These are phyloP conservation scores for Entomyzon cyanotis DNA, from an alignment of 2,113 vertebrate species.

Conservation along the genomic window DNA sequence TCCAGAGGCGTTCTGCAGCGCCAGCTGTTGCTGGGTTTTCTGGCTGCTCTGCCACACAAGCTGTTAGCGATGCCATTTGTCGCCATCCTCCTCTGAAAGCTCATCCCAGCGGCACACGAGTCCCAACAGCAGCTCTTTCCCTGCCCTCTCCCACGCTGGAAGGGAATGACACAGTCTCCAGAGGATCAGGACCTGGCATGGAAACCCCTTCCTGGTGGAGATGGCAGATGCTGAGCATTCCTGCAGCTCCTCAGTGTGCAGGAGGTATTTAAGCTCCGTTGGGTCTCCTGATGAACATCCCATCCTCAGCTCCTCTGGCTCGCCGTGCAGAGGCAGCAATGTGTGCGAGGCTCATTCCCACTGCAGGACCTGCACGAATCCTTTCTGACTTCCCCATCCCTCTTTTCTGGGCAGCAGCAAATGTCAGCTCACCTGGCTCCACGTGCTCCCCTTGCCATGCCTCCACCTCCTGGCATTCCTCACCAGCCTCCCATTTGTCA, in stretches of 20 bases:
- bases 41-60: not conserved
- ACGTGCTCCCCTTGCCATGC: not conserved
- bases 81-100: not conserved
- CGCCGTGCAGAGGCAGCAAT: rapidly evolving
- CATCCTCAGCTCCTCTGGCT: not conserved
- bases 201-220: not conserved
- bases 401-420: not conserved
- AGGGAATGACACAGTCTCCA: rapidly evolving
- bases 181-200: not conserved
- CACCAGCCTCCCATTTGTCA: not conserved
- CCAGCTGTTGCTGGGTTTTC: not conserved
- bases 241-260: not conserved
- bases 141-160: not conserved
- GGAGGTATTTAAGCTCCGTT: not conserved
- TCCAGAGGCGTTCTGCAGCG: rapidly evolving
- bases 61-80: not conserved
- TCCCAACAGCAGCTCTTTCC: not conserved
- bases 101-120: not conserved
- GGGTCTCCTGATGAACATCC: not conserved
- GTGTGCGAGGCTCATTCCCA: not conserved
- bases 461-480: not conserved
- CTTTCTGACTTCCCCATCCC: not conserved
- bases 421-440: not conserved
- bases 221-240: not conserved
- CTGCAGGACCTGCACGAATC: not conserved